Percentiles rank a stretch among this genome's conserved stretches.
Conservation (phyloP, 2,797 vertebrate genomes). For the Pseudopleuronectes americanus region DNA sequence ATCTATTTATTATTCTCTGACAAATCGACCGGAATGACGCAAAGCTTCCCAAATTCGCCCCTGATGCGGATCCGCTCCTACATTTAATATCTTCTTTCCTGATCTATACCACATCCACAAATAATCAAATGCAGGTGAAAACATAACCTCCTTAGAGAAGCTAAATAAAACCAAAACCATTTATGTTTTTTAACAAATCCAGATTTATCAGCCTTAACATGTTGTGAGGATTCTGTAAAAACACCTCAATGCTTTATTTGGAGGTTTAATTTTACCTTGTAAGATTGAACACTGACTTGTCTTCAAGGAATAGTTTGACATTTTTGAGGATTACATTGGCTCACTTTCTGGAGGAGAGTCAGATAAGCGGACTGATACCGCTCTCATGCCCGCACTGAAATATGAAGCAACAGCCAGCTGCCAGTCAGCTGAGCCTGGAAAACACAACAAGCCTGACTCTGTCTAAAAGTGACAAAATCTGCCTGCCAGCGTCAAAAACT, state of each 20-base stretch:
- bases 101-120: too few relatives aligned
- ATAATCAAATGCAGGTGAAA: too few relatives aligned
- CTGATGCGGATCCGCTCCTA: too few relatives aligned
- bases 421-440: background rate
- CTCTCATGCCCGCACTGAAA: background rate
- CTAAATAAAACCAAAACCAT: too few relatives aligned
- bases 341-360: background rate
- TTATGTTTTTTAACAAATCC: too few relatives aligned
- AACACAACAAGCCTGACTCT: background rate
- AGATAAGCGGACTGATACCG: background rate
- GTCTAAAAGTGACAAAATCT: background rate
- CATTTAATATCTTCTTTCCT: too few relatives aligned
- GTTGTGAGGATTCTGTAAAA: background rate
- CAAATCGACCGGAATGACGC: too few relatives aligned
- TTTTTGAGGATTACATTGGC: background rate
- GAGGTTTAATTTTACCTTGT: conserved; percentile 9
- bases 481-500: background rate
- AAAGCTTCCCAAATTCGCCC: too few relatives aligned
- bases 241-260: background rate
- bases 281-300: conserved; percentile 3
- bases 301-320: conserved; percentile 1
- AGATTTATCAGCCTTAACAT: background rate
- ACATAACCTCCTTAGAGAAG: too few relatives aligned
- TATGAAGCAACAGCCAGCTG: background rate
- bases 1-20: too few relatives aligned